Conservation (phyloP, 2,113 vertebrate genomes). For the Pholis gunnellus region DNA sequence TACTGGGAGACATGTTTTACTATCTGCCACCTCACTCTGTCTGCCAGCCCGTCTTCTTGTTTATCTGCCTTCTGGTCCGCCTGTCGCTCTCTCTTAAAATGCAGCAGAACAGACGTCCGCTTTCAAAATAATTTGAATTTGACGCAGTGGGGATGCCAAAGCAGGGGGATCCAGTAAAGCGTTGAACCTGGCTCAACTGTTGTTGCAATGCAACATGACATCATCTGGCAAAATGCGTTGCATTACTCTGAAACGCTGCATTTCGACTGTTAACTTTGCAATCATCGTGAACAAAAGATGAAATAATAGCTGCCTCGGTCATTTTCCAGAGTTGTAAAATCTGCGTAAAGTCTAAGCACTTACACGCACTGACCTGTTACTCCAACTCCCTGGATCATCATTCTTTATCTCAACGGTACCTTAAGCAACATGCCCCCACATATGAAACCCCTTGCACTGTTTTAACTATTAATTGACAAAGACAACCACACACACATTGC, state of each 20-base stretch:
- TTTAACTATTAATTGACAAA: background rate
- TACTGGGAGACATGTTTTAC: conserved; percentile 46
- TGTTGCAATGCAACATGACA: background rate
- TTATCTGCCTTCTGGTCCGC: conserved; percentile 11
- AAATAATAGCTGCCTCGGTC: background rate
- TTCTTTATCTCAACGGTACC: background rate
- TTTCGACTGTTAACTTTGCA: background rate
- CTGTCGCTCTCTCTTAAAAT: conserved; percentile 1
- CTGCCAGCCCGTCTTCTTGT: conserved; percentile 26
- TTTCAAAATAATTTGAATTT: background rate
- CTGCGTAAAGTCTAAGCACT: background rate
- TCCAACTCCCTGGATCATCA: background rate
- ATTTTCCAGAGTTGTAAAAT: background rate
- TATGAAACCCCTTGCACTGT: background rate
- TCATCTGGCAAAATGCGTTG: background rate
- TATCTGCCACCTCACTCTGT: conserved; percentile 23
- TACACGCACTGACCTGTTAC: background rate
- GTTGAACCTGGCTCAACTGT: background rate
- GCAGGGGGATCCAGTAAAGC: background rate
- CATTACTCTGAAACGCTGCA: background rate
- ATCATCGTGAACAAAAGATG: background rate
- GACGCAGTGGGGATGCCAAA: background rate
- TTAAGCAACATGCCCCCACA: background rate
- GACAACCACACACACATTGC: background rate
- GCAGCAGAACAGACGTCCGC: background rate